Percentiles rank a stretch among this genome's conserved stretches.
phyloP scores from a whole-genome alignment of 1,140 invertebrate genomes.

The Caerostris extrusa region DNA sequence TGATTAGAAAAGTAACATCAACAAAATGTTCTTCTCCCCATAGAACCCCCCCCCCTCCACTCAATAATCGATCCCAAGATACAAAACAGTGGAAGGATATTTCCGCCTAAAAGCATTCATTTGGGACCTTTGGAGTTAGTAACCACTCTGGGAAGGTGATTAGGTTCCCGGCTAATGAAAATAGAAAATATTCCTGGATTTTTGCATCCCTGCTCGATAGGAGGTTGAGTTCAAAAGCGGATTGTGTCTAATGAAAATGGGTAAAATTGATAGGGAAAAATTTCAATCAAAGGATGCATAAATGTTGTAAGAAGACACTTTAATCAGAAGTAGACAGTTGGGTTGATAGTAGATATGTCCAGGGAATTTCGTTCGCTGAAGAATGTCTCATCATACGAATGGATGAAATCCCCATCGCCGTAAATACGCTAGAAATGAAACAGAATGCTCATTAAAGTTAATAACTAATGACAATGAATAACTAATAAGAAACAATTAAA shows the following conservation, averaged over 20 bases:
- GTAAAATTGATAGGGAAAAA: conserved; percentile 58
- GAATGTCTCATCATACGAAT: no score
- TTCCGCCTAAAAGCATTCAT: conserved; percentile 47
- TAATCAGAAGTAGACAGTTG: conserved; percentile 3
- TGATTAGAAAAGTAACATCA: conserved; percentile 42
- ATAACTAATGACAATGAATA: no score
- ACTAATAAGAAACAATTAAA: no score
- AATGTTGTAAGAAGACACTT: conserved; percentile 50
- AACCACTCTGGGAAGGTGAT: conserved; percentile 53
- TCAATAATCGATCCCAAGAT: conserved; percentile 35
- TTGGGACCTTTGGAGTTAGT: conserved; percentile 10
- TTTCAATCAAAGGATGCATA: conserved; percentile 43
- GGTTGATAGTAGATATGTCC: neutral
- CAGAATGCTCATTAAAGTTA: no score
- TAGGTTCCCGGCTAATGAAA: conserved; percentile 33
- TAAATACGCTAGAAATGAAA: no score
- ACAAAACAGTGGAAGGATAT: conserved; percentile 17
- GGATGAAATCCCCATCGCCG: no score
- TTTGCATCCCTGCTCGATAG: neutral
- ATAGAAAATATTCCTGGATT: conserved; percentile 21
- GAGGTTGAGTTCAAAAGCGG: conserved; percentile 19
- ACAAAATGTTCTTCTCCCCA: conserved; percentile 5
- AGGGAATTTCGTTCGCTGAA: no score
- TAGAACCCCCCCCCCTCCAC: neutral
- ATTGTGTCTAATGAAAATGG: conserved; percentile 54